These are phyloP conservation scores for Tangara arthus DNA, from an alignment of 2,797 vertebrate species.

Conservation along the genomic window DNA sequence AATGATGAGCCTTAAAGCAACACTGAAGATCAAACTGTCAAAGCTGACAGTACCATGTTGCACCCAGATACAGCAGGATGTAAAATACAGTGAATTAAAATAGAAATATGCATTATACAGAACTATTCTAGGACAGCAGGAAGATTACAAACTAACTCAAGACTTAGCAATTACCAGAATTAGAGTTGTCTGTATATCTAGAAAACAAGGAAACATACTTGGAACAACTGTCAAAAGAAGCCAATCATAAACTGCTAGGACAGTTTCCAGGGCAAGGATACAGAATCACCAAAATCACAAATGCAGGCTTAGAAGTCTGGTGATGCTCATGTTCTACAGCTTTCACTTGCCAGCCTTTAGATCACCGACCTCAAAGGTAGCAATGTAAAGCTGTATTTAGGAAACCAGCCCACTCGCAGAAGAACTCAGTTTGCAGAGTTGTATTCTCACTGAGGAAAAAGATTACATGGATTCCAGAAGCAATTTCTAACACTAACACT, in stretches of 20 bases:
- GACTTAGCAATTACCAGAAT: not conserved
- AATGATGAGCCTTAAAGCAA: not conserved
- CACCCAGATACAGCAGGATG: not conserved
- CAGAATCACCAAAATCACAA: not conserved
- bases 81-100: not conserved
- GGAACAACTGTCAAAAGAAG: not conserved
- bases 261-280: not conserved
- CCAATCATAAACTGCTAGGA: not conserved
- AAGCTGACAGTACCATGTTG: not conserved
- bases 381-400: not conserved
- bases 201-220: not conserved
- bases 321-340: not conserved
- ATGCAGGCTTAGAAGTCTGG: not conserved
- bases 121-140: not conserved
- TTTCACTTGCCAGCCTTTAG: not conserved
- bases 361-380: not conserved
- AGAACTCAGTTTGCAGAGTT: not conserved
- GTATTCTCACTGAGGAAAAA: not conserved
- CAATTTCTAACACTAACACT: not conserved
- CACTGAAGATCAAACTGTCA: not conserved
- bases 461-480: not conserved
- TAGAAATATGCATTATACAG: not conserved
- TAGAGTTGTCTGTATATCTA: not conserved
- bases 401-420: not conserved
- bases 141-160: not conserved